Base-by-base conservation (phyloP, 2,797 vertebrate genomes). In the Pampus argenteus region DNA sequence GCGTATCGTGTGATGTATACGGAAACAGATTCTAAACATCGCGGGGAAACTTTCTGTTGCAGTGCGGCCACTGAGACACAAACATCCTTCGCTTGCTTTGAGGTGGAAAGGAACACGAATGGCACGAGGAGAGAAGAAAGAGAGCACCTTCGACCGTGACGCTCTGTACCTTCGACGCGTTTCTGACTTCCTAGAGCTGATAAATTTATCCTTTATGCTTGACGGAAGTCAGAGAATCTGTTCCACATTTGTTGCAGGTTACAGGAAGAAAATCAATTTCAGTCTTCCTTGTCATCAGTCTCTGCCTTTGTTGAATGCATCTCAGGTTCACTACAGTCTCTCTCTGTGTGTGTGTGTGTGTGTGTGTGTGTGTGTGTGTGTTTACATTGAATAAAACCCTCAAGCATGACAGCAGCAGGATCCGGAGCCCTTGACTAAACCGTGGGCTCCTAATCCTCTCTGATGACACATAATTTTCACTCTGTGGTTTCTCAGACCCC, bases 381-480 rank as follows among this genome's bases (percentile, higher is more conserved):
- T 86, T 81, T 84, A 71, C 76, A 65, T 58, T 62, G 73, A 73
- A 81, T 69, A 78, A 71, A 85, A 83, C 59, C 64, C 65, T 88
- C 25, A 49, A 76, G 75, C 83, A 76, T 42, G 49, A 85, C 81
- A 67, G 58, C 74, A 83, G 76, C 76, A 84, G 49, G 67, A 90
- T 87, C 76, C 76, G 68, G 71, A 83, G 74, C 87, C 81, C 86
- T 80, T 61, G 76, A 85, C 84, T 73, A 86, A 88, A 88, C 83
- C 63, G 79, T 90, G 85, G 89, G 86, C 84, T 92, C 84, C 82
- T 89, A 87, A 92, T 93, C 90, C 90, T 88, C 87, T 91, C 84
- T 89, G 86, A 91, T 93, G 91, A 92, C 89, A 90, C 87, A 92
- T 89, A 61, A 87, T 92, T 93, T 90, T 90, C 88, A 87, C 88